phyloP scores from a whole-genome alignment of 2,113 vertebrate genomes.

The Erpornis zantholeuca region DNA sequence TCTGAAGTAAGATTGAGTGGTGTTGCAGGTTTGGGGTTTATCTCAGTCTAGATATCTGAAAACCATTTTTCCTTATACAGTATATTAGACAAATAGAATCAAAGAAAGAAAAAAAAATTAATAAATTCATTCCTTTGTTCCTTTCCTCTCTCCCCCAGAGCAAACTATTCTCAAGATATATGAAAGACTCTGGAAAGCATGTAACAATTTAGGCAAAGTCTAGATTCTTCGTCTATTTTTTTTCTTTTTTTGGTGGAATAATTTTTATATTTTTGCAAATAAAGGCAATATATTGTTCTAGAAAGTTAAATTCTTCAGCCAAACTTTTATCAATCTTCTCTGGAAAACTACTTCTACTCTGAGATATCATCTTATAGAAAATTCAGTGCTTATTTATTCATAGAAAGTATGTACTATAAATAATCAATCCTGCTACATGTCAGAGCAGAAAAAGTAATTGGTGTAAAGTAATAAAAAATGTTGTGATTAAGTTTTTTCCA shows the following conservation, averaged over 20 bases:
- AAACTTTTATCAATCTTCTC: background rate
- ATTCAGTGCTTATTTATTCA: constrained; percentile 34
- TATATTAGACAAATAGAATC: background rate
- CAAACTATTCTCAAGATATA: background rate
- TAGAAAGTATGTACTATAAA: background rate
- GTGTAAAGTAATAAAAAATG: background rate
- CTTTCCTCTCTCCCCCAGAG: no score
- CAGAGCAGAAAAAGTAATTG: background rate
- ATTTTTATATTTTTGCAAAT: background rate
- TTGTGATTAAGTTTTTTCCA: background rate
- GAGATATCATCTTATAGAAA: background rate
- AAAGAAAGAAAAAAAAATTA: background rate
- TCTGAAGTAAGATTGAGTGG: background rate
- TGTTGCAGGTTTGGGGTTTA: background rate
- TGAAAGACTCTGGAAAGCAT: background rate
- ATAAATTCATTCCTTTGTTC: background rate
- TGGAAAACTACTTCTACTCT: background rate
- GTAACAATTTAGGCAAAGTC: background rate
- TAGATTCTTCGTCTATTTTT: background rate
- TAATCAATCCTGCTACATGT: background rate
- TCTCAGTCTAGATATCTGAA: background rate
- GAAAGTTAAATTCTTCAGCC: background rate
- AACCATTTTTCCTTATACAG: background rate
- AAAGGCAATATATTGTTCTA: background rate
- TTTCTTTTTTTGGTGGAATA: background rate